Percentiles rank a stretch among this genome's conserved stretches.
These are phyloP conservation scores for Dromaius novaehollandiae DNA, from an alignment of 2,113 vertebrate genomes.

Conservation along the genomic window DNA sequence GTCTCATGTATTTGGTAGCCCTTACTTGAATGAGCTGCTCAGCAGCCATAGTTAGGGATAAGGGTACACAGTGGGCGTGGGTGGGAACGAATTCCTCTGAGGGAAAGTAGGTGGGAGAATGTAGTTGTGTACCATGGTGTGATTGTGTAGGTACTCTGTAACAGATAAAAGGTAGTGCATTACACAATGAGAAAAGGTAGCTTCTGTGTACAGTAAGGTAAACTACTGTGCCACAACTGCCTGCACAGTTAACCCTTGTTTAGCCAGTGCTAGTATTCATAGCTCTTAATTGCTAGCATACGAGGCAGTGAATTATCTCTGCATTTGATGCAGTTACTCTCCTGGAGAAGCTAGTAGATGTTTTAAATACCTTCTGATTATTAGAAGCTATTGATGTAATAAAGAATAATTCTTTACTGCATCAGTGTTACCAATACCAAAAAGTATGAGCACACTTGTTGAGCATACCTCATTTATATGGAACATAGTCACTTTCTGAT, in stretches of 20 bases:
- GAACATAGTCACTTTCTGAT: not conserved
- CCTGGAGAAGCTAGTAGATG: not conserved
- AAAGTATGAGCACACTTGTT: not conserved
- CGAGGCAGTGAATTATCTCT: not conserved
- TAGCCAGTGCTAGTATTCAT: not conserved
- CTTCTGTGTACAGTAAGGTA: not conserved
- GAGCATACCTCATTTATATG: not conserved
- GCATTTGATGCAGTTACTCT: not conserved
- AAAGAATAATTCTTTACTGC: not conserved
- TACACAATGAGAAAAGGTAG: not conserved
- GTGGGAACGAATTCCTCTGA: not conserved
- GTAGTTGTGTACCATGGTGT: not conserved
- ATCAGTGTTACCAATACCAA: not conserved
- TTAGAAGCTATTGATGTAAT: not conserved
- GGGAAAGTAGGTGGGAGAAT: not conserved
- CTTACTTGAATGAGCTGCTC: not conserved
- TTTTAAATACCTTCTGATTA: not conserved
- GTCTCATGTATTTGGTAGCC: not conserved
- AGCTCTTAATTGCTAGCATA: not conserved
- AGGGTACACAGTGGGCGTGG: accelerated
- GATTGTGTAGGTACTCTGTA: not conserved
- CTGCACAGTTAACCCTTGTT: not conserved
- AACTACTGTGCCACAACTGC: not conserved
- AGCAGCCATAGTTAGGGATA: not conserved
- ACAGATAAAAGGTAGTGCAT: not conserved